Percentiles rank a stretch among this genome's conserved stretches.
Evolutionary conservation across 2,113 vertebrate species (phyloP).

Genomic region (Salvelinus namaycush): DNA sequence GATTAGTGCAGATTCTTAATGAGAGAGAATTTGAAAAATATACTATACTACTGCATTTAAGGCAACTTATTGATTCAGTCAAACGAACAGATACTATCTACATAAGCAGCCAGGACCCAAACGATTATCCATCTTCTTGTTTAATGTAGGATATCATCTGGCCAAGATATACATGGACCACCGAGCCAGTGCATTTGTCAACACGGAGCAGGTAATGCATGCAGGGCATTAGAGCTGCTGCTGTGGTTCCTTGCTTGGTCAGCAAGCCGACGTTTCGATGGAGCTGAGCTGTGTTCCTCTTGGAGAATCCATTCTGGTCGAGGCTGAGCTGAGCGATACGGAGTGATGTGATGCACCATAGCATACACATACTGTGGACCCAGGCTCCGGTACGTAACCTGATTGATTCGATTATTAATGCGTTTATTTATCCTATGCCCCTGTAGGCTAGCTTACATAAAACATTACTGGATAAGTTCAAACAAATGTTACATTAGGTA

Average conservation of each 20-base stretch:
- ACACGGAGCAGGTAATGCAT: not conserved
- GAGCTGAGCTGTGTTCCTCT: not conserved
- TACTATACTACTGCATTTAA: too few species aligned
- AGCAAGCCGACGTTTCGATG: not conserved
- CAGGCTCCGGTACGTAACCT: not conserved
- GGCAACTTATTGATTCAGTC: too few species aligned
- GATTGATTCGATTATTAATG: not conserved
- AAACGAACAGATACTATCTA: too few species aligned
- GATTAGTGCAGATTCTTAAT: too few species aligned
- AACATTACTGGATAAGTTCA: too few species aligned
- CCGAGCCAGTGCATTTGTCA: not conserved
- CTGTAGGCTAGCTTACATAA: too few species aligned
- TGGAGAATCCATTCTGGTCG: not conserved
- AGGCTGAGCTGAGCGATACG: not conserved
- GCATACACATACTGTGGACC: not conserved
- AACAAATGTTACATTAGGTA: too few species aligned
- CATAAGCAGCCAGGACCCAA: too few species aligned
- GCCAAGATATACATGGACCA: too few species aligned
- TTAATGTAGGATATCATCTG: too few species aligned
- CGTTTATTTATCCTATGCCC: not conserved
- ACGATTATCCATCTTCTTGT: too few species aligned
- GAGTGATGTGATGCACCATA: not conserved
- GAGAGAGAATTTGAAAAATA: too few species aligned
- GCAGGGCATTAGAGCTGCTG: not conserved
- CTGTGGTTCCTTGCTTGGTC: constrained; percentile 1